Evolutionary conservation across 2,888 invertebrate genomes (phyloP), one percentile per base, ranked within the genome.

Genomic region (Andrena minutula): DNA sequence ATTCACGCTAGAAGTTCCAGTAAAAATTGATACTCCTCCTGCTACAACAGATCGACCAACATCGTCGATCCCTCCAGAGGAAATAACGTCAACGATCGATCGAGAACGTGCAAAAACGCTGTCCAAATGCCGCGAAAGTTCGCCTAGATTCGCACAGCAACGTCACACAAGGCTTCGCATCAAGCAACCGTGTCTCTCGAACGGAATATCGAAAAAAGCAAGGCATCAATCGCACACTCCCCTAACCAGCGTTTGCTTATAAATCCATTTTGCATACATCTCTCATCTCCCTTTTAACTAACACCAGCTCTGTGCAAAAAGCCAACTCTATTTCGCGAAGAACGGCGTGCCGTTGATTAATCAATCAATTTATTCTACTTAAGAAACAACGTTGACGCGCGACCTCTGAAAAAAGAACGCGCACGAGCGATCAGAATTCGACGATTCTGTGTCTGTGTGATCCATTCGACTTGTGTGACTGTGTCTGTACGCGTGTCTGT

Each of bases 331-430:
- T 47, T 16, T 63, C 23, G 41, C 76, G 56, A 76, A 76, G 35
- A 82, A 75, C 56, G 64, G 28, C 74, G 71, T 68, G 81, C 63
- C 66, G 35, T 63, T 58, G 65, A 51, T 49, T 58, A n/a, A 41
- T 26, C 10, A 8, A 56, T 56, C 23, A 26, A 56, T 65, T 73
- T 56, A 66, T 63, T 79, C 79, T 77, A 74, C 23, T 75, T 72
- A 58, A 84, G 68, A 82, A 82, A 79, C 69, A 51, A 73, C 69
- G 66, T 72, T 12, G 28, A 64, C 53, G 47, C 75, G 73, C 74
- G 73, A 30, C 60, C 51, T 63, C 28, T 20, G n/a, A 75, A 61
- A 61, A 28, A 23, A 2, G 56, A 72, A 78, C 8, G 16, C 26
- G 63, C 76, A 23, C 76, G 41, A 71, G 58, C 65, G 56, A 75